Evolutionary conservation across 2,888 invertebrate genomes (phyloP), one percentile per base, ranked within the genome.

Genomic region (Eumacrocentrus americanus): DNA sequence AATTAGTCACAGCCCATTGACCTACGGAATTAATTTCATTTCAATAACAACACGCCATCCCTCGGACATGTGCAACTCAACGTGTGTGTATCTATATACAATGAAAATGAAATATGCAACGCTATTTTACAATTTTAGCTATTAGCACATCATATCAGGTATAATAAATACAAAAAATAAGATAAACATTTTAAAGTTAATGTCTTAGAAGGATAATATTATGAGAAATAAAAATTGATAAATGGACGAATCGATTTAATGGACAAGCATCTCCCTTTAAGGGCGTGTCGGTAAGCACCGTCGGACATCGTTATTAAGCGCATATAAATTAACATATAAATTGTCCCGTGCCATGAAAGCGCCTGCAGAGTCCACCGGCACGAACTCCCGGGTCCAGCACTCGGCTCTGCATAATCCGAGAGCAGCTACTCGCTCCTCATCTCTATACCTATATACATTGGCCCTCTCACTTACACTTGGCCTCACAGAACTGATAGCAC

Each of bases 251-350:
- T 42, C 40, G 14, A 53, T 47, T 25, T 22, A 12, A 25, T 46
- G 37, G 46, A 42, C 12, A 20, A 14, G 38, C n/a, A n/a, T n/a
- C 42, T 44, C 37, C n/a, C 34, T 75, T 74, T 73, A 70, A 74
- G 76, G 78, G 75, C 74, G 77, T 78, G 79, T 75, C 78, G 71
- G 76, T 79, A 76, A 75, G 76, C 75, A 74, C 74, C 75, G 76
- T 77, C 72, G 77, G 78, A 79, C 78, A 80, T 79, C 76, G 79
- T 80, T 80, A 80, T 79, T 80, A 80, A 79, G 75, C 77, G 78
- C 75, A 79, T 77, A 78, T 79, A 78, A 79, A 80, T 80, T 80
- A 79, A 78, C 80, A 80, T 80, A 80, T 79, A 80, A 79, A 80
- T 80, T 80, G 80, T 78, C 68, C 70, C 69, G 63, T 63, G 60